These are phyloP conservation scores for Orchestes rusci DNA, from an alignment of 2,888 invertebrate genomes.

Conservation along the genomic window DNA sequence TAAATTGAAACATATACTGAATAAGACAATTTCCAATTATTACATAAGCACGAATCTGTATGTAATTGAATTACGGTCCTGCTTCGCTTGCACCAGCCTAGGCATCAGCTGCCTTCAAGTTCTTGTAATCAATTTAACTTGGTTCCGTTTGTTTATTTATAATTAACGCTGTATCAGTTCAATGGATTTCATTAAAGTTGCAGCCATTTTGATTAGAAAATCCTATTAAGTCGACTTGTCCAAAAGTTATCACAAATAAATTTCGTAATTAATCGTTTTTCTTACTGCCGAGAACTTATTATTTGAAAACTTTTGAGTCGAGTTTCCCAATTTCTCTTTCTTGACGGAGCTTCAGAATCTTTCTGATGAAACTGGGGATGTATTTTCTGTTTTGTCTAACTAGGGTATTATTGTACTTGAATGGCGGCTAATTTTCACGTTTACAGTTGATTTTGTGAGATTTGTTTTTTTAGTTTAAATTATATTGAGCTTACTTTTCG, in stretches of 20 bases:
- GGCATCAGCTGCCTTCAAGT: slow-evolving; percentile 21
- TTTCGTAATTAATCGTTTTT: slow-evolving; percentile 41
- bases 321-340: too few relatives aligned
- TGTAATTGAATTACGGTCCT: slow-evolving; percentile 18
- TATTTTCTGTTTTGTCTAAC: too few relatives aligned
- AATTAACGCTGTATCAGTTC: slow-evolving; percentile 41
- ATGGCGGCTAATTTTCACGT: too few relatives aligned
- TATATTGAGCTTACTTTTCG: too few relatives aligned
- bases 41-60: slow-evolving; percentile 10
- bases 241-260: slow-evolving; percentile 39
- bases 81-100: too few relatives aligned
- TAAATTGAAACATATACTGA: too few relatives aligned
- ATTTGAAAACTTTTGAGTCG: slow-evolving; percentile 31
- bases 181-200: slow-evolving; percentile 40
- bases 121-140: slow-evolving; percentile 39
- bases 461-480: too few relatives aligned
- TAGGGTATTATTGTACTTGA: too few relatives aligned
- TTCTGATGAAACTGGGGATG: too few relatives aligned
- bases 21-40: too few relatives aligned
- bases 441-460: too few relatives aligned
- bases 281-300: slow-evolving; percentile 33
- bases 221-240: slow-evolving; percentile 40
- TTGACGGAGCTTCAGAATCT: neutral
- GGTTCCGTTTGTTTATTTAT: slow-evolving; percentile 40
- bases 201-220: slow-evolving; percentile 40